phyloP scores from a whole-genome alignment of 2,113 vertebrate species.

The Pimephales promelas region DNA sequence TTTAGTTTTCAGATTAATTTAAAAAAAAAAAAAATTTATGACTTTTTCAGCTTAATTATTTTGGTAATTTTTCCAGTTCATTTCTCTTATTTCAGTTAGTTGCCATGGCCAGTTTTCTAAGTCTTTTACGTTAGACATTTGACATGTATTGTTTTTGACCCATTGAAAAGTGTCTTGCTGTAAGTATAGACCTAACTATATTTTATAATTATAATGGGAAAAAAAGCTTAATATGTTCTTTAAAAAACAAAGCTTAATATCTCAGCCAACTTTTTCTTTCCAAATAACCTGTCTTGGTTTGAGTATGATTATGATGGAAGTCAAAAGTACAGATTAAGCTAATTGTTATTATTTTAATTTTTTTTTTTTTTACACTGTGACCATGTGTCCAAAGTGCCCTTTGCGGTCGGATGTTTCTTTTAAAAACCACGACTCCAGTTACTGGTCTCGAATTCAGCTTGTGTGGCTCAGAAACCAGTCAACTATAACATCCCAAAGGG shows the following conservation, averaged over 20 bases:
- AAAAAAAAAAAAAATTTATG: too few relatives aligned
- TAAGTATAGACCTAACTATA: too few relatives aligned
- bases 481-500: slow-evolving; percentile 37
- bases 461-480: slow-evolving; percentile 35
- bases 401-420: slow-evolving; percentile 46
- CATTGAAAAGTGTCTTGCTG: too few relatives aligned
- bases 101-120: neutral
- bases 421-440: slow-evolving; percentile 31
- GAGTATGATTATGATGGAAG: neutral
- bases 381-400: slow-evolving; percentile 19
- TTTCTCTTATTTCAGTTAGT: neutral
- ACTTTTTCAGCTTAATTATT: too few relatives aligned
- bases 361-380: neutral
- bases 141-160: too few relatives aligned
- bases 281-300: too few relatives aligned
- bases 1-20: too few relatives aligned
- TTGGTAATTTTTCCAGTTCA: too few relatives aligned
- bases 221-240: too few relatives aligned
- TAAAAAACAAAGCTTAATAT: neutral
- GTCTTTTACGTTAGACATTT: neutral
- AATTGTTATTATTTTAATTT: neutral
- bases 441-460: slow-evolving; percentile 39
- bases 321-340: neutral
- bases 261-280: neutral
- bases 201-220: too few relatives aligned